These are phyloP conservation scores for Chaetops frenatus DNA, from an alignment of 2,113 vertebrate genomes.

Conservation along the genomic window DNA sequence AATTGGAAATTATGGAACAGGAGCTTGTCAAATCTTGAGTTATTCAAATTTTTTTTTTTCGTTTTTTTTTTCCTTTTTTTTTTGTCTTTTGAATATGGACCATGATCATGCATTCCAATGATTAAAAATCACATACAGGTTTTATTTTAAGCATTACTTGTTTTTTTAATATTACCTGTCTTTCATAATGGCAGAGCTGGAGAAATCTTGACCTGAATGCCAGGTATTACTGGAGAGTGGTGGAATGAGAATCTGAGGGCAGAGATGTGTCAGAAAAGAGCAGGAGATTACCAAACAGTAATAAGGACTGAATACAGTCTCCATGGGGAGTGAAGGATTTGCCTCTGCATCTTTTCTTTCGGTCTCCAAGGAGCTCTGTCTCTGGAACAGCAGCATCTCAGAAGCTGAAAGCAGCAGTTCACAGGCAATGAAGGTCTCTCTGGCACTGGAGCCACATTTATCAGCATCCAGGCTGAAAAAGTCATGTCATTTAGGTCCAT, in stretches of 20 bases:
- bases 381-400: constrained; percentile 38
- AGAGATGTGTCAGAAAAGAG: not conserved
- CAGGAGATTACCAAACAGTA: not conserved
- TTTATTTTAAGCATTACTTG: not conserved
- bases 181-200: not conserved
- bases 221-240: fast-evolving
- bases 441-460: constrained; percentile 6
- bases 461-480: constrained; percentile 5
- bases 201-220: not conserved
- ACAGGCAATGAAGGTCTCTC: constrained; percentile 1
- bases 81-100: not conserved
- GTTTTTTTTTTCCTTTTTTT: not conserved
- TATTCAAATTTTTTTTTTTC: not conserved
- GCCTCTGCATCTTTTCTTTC: constrained; percentile 37
- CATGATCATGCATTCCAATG: not conserved
- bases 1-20: not conserved
- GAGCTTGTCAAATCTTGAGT: not conserved
- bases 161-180: not conserved
- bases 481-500: not conserved
- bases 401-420: constrained; percentile 45
- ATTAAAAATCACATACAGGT: not conserved
- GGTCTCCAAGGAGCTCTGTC: constrained; percentile 54
- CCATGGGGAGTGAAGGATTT: constrained; percentile 19
- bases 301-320: not conserved
- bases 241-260: not conserved